Evolutionary conservation across 2,113 vertebrate species (phyloP).

Genomic region (Prolemur simus): DNA sequence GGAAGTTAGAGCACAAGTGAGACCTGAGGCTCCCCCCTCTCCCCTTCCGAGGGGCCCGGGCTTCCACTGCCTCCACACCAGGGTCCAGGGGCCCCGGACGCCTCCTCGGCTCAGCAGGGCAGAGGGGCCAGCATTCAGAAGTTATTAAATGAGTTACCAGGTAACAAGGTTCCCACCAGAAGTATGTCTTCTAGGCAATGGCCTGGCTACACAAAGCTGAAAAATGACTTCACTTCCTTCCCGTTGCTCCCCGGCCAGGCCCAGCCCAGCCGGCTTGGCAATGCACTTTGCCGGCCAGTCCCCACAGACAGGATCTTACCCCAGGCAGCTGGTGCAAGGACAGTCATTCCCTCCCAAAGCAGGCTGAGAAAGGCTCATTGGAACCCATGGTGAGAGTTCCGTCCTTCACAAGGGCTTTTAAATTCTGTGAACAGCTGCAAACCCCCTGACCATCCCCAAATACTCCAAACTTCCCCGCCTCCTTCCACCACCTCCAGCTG

Average conservation of each 20-base stretch:
- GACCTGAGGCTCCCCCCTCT: neutral
- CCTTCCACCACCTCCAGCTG: neutral
- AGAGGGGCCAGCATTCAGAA: neutral
- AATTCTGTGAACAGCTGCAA: neutral
- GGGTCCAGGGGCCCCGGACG: neutral
- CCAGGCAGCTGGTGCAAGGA: no score
- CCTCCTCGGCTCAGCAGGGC: neutral
- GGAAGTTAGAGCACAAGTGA: neutral
- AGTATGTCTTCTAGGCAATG: neutral
- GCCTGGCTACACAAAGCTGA: neutral
- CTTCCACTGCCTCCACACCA: neutral
- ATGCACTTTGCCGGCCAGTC: no score
- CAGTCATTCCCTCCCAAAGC: rapidly evolving
- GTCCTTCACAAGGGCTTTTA: neutral
- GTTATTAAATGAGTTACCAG: slow-evolving; percentile 8
- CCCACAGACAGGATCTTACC: neutral
- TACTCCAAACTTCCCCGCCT: neutral
- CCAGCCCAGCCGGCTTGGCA: neutral
- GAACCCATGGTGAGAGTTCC: neutral
- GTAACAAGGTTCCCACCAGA: slow-evolving; percentile 35
- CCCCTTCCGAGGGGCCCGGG: neutral
- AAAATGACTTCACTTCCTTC: slow-evolving; percentile 34
- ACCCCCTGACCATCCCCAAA: rapidly evolving
- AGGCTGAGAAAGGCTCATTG: rapidly evolving
- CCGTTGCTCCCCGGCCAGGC: neutral